Conservation (phyloP, 2,113 vertebrate genomes). For the Mustelus asterias region DNA sequence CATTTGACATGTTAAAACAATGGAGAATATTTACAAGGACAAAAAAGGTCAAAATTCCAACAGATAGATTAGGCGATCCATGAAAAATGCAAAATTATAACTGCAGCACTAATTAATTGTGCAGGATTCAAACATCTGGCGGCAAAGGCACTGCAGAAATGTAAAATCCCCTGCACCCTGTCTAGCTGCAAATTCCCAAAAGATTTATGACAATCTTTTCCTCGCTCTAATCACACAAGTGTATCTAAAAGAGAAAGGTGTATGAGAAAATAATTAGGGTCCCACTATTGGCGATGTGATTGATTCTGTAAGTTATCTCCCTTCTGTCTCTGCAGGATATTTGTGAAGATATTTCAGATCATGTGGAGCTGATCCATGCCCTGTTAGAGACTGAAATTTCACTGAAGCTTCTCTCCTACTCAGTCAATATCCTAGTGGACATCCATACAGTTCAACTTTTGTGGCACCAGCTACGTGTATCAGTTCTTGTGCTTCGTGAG, state of each 20-base stretch:
- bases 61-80: neutral
- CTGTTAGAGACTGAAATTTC: constrained; percentile 95
- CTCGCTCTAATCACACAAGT: neutral
- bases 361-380: constrained; percentile 98
- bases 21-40: neutral
- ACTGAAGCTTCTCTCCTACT: constrained; percentile 93
- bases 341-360: constrained; percentile 98
- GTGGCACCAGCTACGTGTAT: constrained; percentile 97
- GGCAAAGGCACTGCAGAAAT: neutral
- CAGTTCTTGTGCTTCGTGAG: constrained; percentile 89
- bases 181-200: neutral
- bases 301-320: constrained; percentile 33
- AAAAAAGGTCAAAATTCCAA: neutral
- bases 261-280: neutral
- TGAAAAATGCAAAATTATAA: neutral
- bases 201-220: neutral
- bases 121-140: neutral
- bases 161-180: neutral
- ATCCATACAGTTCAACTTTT: constrained; percentile 88
- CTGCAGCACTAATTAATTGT: neutral
- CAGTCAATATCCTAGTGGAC: constrained; percentile 93
- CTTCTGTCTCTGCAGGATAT: constrained; percentile 70
- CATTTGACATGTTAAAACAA: neutral
- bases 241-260: neutral
- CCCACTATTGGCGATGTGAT: neutral